These are phyloP conservation scores for Aramus guarauna DNA, from an alignment of 2,113 vertebrate genomes.

Conservation along the genomic window DNA sequence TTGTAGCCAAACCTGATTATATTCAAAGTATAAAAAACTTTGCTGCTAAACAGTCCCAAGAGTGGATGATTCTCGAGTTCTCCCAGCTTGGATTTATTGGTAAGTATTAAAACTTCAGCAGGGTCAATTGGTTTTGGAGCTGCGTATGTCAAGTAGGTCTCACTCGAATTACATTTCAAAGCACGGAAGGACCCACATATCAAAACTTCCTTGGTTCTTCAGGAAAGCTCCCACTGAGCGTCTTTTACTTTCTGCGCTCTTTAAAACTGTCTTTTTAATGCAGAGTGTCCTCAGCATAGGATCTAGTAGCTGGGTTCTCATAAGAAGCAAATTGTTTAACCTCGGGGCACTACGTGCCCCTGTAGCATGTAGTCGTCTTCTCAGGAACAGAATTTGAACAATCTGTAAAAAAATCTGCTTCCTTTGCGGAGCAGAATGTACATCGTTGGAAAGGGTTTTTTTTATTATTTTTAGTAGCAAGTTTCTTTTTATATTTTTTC, in stretches of 20 bases:
- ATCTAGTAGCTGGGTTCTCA: not conserved
- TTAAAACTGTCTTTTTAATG: not conserved
- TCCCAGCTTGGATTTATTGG: constrained; percentile 82
- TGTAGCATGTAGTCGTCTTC: not conserved
- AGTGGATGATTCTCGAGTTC: constrained; percentile 79
- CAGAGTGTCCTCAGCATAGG: not conserved
- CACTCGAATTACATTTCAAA: not conserved
- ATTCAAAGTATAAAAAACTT: constrained; percentile 68
- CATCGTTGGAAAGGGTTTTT: not conserved
- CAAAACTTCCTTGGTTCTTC: not conserved
- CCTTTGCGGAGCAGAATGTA: not conserved
- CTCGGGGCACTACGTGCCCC: not conserved
- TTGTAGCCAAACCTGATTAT: constrained; percentile 74
- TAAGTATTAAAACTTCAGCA: constrained; percentile 48
- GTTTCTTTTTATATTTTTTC: not conserved
- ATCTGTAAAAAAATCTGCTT: not conserved
- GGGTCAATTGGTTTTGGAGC: not conserved
- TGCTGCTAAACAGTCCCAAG: constrained; percentile 45
- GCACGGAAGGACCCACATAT: not conserved
- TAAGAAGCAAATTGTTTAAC: not conserved
- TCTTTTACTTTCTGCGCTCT: not conserved
- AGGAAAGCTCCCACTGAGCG: not conserved
- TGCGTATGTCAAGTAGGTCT: not conserved
- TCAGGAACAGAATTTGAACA: not conserved
- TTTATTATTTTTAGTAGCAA: not conserved